Conservation (phyloP, 2,888 invertebrate genomes). For the Coecobrya sp. region DNA sequence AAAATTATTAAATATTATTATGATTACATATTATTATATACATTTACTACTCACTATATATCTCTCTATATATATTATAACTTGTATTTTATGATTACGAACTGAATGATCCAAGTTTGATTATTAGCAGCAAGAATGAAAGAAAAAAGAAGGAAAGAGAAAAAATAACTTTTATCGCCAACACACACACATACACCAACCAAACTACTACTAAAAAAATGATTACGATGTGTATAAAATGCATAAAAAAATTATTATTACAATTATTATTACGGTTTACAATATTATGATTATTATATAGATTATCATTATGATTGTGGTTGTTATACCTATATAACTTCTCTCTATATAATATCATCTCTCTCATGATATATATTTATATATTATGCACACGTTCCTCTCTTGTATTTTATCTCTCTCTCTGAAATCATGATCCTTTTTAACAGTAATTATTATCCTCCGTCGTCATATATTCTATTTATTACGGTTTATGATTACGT, state of each 20-base stretch:
- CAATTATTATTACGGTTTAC: slow-evolving; percentile 16
- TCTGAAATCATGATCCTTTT: slow-evolving; percentile 67
- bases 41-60: background rate
- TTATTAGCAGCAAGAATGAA: slow-evolving; percentile 52
- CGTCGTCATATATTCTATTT: slow-evolving; percentile 15
- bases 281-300: slow-evolving; percentile 46
- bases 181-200: background rate
- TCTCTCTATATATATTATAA: background rate
- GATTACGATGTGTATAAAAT: background rate
- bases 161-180: slow-evolving; percentile 25
- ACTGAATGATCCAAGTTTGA: slow-evolving; percentile 28
- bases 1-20: slow-evolving; percentile 53
- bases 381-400: too few relatives aligned
- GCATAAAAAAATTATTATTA: slow-evolving; percentile 52
- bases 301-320: slow-evolving; percentile 27
- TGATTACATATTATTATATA: slow-evolving; percentile 1
- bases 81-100: background rate
- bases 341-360: slow-evolving; percentile 35
- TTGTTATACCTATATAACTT: slow-evolving; percentile 50
- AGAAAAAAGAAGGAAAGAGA: background rate
- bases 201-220: too few relatives aligned
- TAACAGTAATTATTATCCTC: slow-evolving; percentile 34
- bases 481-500: slow-evolving; percentile 10
- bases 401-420: background rate
- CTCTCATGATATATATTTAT: background rate